A percentile compares a stretch with the other conserved stretches of the same genome.
Evolutionary conservation across 1,140 invertebrate genomes (phyloP).

Genomic region (Ylistrum balloti): DNA sequence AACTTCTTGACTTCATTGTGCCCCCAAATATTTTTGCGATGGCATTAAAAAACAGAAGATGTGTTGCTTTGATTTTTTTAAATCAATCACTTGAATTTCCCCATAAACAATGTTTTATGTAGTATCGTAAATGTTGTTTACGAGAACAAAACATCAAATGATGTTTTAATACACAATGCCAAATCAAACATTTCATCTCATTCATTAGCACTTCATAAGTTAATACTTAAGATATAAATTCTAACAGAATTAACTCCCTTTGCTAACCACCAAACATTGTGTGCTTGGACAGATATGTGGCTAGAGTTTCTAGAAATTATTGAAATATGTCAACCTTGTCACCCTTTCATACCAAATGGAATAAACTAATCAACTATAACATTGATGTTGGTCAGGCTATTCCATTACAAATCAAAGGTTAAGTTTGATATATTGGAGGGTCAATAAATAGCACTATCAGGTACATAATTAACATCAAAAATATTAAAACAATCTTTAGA

Average conservation of each 20-base stretch:
- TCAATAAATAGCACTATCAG: constrained; percentile 8
- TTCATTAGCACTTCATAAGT: not conserved
- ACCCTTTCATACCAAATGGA: not conserved
- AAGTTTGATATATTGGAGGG: too few relatives aligned
- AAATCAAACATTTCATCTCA: not conserved
- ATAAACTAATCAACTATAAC: not conserved
- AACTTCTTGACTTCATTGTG: too few relatives aligned
- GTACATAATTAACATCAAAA: not conserved
- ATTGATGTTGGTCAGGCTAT: too few relatives aligned
- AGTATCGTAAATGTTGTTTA: too few relatives aligned
- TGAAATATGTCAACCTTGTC: not conserved
- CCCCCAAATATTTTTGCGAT: too few relatives aligned
- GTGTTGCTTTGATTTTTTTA: too few relatives aligned
- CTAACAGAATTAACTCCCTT: not conserved
- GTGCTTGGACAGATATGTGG: too few relatives aligned
- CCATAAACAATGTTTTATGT: too few relatives aligned
- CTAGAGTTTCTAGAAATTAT: too few relatives aligned
- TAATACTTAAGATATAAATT: not conserved
- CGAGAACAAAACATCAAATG: not conserved
- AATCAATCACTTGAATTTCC: too few relatives aligned
- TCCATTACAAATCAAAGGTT: not conserved
- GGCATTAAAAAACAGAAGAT: too few relatives aligned
- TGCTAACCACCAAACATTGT: too few relatives aligned
- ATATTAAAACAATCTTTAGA: not conserved
- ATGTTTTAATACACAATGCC: not conserved